Percentiles rank a stretch among this genome's conserved stretches.
phyloP scores from a whole-genome alignment of 1,140 invertebrate genomes.

The Procambarus virginalis region DNA sequence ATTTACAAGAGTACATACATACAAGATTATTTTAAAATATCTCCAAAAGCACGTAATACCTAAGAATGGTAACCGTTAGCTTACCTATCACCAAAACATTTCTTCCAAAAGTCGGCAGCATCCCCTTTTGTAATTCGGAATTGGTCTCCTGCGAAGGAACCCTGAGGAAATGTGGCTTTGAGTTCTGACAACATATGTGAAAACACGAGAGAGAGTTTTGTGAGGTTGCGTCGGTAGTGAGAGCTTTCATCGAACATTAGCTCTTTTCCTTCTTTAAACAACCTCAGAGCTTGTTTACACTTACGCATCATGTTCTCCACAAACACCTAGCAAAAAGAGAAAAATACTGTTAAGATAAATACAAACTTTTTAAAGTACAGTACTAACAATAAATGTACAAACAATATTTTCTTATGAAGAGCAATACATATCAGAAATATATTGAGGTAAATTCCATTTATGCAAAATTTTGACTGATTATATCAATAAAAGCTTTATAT shows the following conservation, averaged over 20 bases:
- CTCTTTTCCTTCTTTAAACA: constrained; percentile 98
- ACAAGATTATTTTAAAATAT: no score
- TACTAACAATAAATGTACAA: no score
- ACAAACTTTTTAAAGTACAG: no score
- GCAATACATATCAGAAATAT: no score
- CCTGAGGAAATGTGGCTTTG: constrained; percentile 95
- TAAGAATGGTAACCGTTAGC: constrained; percentile 49
- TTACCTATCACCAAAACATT: constrained; percentile 96
- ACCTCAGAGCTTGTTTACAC: constrained; percentile 97
- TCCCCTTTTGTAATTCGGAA: constrained; percentile 99
- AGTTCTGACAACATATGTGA: constrained; percentile 99
- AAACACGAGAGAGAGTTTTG: constrained; percentile 99
- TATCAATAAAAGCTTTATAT: no score
- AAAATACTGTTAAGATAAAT: not conserved
- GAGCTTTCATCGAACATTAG: constrained; percentile 99
- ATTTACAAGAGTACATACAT: no score
- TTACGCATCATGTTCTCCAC: constrained; percentile 98
- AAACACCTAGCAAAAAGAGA: constrained; percentile 84
- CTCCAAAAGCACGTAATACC: not conserved
- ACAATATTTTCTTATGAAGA: no score
- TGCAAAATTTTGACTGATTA: no score
- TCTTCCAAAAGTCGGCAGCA: constrained; percentile 98
- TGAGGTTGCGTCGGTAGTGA: constrained; percentile 95
- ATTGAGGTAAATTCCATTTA: no score
- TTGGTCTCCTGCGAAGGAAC: constrained; percentile 95